phyloP scores from a whole-genome alignment of 2,888 invertebrate species.

The Dione juno region DNA sequence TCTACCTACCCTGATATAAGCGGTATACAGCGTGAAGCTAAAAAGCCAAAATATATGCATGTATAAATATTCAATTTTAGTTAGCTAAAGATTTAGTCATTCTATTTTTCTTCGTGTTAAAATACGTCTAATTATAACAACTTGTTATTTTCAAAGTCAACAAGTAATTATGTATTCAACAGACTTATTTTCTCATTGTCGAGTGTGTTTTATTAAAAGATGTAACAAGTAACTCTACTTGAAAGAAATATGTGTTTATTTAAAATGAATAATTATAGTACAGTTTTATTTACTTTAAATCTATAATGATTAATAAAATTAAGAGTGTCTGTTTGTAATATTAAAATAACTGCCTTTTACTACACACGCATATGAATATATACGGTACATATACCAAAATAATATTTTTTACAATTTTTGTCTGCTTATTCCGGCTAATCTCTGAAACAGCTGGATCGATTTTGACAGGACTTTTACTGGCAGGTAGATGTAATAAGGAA shows the following conservation, averaged over 20 bases:
- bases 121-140: neutral
- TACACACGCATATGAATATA: too few species aligned
- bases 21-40: neutral
- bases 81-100: neutral
- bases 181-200: neutral
- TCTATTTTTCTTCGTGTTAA: neutral
- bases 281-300: neutral
- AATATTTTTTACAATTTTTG: too few species aligned
- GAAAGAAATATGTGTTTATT: neutral
- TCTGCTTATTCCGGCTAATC: too few species aligned
- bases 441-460: too few species aligned
- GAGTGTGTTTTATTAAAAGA: neutral
- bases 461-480: too few species aligned
- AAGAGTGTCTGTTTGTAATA: too few species aligned
- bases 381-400: too few species aligned
- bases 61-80: too few species aligned
- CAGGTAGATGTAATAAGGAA: too few species aligned
- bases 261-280: neutral
- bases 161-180: neutral
- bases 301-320: too few species aligned
- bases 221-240: neutral
- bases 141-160: constrained; percentile 1
- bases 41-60: neutral
- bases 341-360: too few species aligned
- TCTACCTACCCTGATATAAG: too few species aligned